Conservation (phyloP, 2,888 invertebrate species). For the Mycalesis mineus region DNA sequence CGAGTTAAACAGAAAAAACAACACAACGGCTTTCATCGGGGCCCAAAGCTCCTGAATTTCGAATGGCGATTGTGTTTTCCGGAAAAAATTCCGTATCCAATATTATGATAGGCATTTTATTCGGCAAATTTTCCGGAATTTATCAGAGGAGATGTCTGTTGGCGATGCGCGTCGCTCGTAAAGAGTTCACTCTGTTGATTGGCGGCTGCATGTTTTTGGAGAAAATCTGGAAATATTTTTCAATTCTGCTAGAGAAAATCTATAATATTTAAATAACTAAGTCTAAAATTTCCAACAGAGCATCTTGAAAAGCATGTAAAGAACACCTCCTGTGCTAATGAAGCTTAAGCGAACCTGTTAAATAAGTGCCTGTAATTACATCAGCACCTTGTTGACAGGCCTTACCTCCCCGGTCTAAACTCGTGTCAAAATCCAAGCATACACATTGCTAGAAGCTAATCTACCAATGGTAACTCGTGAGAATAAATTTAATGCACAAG, state of each 20-base stretch:
- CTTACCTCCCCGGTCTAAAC: no score
- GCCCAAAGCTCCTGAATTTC: conserved; percentile 13
- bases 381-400: no score
- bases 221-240: conserved; percentile 18
- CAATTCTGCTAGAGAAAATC: background rate
- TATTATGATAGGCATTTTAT: conserved; percentile 20
- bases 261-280: no score
- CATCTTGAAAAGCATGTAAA: no score
- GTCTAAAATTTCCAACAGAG: no score
- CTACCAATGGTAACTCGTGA: no score
- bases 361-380: no score
- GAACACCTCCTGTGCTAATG: no score
- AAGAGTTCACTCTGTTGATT: conserved; percentile 28
- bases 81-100: conserved; percentile 14
- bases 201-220: conserved; percentile 19
- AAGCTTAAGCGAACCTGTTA: no score
- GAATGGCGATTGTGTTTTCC: background rate
- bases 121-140: conserved; percentile 13
- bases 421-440: no score
- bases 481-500: no score
- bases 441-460: no score
- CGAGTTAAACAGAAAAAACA: background rate
- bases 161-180: conserved; percentile 15
- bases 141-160: conserved; percentile 13
- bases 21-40: background rate